phyloP scores from a whole-genome alignment of 2,888 invertebrate genomes.

The Latrodectus hesperus region DNA sequence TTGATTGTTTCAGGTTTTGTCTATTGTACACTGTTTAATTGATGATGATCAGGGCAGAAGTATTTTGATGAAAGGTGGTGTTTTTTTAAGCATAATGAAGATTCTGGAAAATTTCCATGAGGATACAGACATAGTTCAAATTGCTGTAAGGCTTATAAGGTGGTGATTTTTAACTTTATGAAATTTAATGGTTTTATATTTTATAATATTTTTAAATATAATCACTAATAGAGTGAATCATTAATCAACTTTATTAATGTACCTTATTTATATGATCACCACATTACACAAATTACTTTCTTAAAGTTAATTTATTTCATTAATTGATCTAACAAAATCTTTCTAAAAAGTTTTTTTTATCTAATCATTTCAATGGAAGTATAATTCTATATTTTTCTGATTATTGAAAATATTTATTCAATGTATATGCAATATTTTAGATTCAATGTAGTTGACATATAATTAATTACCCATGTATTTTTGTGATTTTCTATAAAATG shows the following conservation, averaged over 20 bases:
- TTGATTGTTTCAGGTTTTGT: conserved; percentile 4
- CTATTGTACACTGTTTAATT: conserved; percentile 1
- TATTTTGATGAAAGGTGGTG: background rate
- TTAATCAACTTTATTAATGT: background rate
- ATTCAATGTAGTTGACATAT: no score
- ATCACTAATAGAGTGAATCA: no score
- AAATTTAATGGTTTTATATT: no score
- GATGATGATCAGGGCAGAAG: conserved; percentile 12
- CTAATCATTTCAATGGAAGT: no score
- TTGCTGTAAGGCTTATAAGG: conserved; percentile 39
- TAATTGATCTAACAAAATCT: background rate
- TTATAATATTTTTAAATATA: no score
- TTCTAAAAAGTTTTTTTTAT: no score
- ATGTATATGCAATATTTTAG: no score
- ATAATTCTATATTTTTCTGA: no score
- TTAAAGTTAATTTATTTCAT: background rate
- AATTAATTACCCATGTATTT: no score
- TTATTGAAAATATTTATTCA: no score
- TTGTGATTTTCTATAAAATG: no score
- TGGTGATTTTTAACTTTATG: background rate
- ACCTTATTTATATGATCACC: background rate
- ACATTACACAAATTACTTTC: background rate
- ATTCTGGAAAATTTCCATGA: background rate
- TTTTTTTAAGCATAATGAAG: conserved; percentile 24
- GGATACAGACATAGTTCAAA: conserved; percentile 21